These are phyloP conservation scores for Catharus minimus DNA, from an alignment of 2,113 vertebrate genomes.

Conservation along the genomic window DNA sequence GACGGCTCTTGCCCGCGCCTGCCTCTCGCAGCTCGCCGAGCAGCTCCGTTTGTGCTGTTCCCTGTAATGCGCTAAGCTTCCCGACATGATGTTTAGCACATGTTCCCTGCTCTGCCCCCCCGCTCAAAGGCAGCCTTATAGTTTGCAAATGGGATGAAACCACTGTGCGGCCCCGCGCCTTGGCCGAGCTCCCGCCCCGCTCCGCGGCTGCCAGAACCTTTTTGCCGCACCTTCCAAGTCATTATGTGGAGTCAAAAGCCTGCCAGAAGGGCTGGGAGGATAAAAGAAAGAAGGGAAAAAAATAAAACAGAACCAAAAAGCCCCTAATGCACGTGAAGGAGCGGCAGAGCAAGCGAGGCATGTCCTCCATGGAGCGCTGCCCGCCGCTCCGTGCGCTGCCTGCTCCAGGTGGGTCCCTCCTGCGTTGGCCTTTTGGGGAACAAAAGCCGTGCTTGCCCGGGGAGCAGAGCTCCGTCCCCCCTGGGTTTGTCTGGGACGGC, in stretches of 20 bases:
- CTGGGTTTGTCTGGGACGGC: conserved; percentile 3
- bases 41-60: conserved; percentile 40
- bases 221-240: conserved; percentile 43
- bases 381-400: background rate
- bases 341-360: conserved; percentile 17
- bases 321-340: conserved; percentile 5
- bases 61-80: conserved; percentile 40
- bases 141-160: conserved; percentile 68
- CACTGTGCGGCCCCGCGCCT: background rate
- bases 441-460: background rate
- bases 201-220: conserved; percentile 26
- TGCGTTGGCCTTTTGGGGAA: background rate
- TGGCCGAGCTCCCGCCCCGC: background rate
- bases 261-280: conserved; percentile 57
- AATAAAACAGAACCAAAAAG: background rate
- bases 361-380: background rate
- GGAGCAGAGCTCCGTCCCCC: conserved; percentile 14
- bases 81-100: conserved; percentile 61
- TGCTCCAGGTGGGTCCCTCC: background rate
- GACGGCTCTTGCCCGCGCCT: conserved; percentile 23
- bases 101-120: conserved; percentile 47
- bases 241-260: conserved; percentile 25
- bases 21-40: conserved; percentile 12
- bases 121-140: conserved; percentile 63
- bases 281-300: conserved; percentile 2